Evolutionary conservation across 2,888 invertebrate genomes (phyloP), one percentile per base, ranked within the genome.

Genomic region (Hololepta plana): DNA sequence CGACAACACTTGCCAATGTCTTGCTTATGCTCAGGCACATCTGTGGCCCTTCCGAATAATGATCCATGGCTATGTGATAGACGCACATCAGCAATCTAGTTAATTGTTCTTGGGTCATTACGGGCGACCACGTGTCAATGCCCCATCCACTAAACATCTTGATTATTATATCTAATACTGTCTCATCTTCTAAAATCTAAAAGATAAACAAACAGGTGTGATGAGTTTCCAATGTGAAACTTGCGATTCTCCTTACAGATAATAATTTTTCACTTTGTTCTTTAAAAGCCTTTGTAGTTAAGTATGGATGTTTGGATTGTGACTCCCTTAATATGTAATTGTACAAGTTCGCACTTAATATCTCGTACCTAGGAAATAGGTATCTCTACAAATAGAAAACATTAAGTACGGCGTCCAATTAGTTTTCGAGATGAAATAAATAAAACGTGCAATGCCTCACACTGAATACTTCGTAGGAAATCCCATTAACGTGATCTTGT

Each of bases 21-120:
- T 69, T 67, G 45, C 73, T 69, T 33, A 76, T 72, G 53, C 69
- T 55, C 22, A 53, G 39, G 34, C 55, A 55, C 53, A 54, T 54
- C 34, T 55, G 55, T 1, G 55, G 54, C 42, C 74, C 71, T 38
- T 70, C 76, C 0, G 72, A 69, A 38, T 72, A 72, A 48, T 77
- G 74, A 46, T 76, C 75, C 74, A 81, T 80, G 23, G 80, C 73
- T 15, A 82, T 62, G 42, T 73, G 71, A 49, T 81, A 82, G 42
- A 76, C 74, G 32, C 70, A 70, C 55, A 70, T 66, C 3, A 84
- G 56, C 17, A 84, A 52, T 12, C 64, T 62, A 12, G 63, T 65
- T 19, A 82, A 60, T 9, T 66, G 67, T 2, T 71, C 69, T 0
- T 70, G 67, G 9, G 61, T 65, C 33, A 82, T 66, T 31, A 55